Base-by-base conservation (phyloP, 2,888 invertebrate genomes). In the Lycia hirtaria region DNA sequence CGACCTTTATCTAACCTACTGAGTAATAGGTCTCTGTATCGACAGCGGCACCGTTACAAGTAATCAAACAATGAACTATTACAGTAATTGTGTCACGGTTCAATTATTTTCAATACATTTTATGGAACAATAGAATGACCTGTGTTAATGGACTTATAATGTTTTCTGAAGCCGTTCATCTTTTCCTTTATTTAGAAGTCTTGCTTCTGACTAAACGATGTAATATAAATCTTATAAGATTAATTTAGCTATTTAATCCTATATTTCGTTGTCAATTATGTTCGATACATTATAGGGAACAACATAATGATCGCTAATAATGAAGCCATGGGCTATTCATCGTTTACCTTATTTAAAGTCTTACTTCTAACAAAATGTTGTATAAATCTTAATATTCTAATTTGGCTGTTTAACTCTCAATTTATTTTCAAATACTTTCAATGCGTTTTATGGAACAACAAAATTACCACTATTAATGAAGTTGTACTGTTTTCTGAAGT, bases 1-100 rank as follows among this genome's bases (percentile, higher is more conserved):
- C 17, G 15, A 44, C 12, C 28, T 44, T 30, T 44, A 30, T 19
- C 17, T 30, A 44, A 44, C 44, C 44, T 32, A 44, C 26, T 35
- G 15, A 24, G 22, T 4, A 45, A 28, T 19, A 12, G 24, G 35
- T 45, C 14, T 35, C 35, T 41, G 28, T 43, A 58, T 43, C 48
- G 43, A 43, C 40, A 26, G 45, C 50, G 43, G 37, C 56, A 56
- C 58, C 55, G 58, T 62, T 56, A 51, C 35, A 55, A 56, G 44
- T 20, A 58, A 57, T 55, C 52, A 54, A 57, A 62, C 62, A 62
- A 62, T 62, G 52, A 56, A 52, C 52, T 52, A 55, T 61, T 61
- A 55, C 58, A 17, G 52, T 53, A 56, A 62, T 62, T 40, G 58
- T 37, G 58, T 53, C 56, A 58, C 30, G 55, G 62, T 58, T 62